Conservation (phyloP, 2,113 vertebrate species). For the Dromas ardeola region DNA sequence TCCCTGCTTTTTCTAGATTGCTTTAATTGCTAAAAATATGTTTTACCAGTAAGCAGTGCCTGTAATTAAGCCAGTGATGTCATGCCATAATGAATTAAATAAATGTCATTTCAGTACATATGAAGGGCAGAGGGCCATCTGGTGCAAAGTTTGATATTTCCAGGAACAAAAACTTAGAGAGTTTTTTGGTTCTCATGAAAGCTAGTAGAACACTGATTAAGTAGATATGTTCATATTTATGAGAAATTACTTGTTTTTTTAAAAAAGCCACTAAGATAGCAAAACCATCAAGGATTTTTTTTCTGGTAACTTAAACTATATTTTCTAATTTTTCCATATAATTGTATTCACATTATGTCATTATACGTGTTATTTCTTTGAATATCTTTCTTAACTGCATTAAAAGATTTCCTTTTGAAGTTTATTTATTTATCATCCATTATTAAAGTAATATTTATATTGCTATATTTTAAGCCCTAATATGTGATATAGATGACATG, state of each 20-base stretch:
- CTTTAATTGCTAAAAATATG: not conserved
- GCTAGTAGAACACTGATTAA: not conserved
- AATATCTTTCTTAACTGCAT: not conserved
- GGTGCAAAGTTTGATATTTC: not conserved
- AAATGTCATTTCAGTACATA: not conserved
- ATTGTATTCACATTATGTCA: not conserved
- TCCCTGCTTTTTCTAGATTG: not conserved
- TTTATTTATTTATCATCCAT: not conserved
- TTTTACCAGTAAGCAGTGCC: not conserved
- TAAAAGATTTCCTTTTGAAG: not conserved
- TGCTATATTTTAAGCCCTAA: not conserved
- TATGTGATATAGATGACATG: not conserved
- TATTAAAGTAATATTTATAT: not conserved
- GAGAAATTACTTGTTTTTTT: not conserved
- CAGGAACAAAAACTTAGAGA: not conserved
- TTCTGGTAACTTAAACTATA: not conserved
- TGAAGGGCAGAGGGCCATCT: not conserved
- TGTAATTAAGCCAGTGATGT: not conserved
- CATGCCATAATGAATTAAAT: not conserved
- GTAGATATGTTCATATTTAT: not conserved
- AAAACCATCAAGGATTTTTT: not conserved
- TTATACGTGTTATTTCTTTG: not conserved
- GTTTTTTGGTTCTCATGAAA: not conserved
- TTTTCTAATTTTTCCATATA: not conserved
- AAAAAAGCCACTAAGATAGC: not conserved